A percentile compares a stretch with the other conserved stretches of the same genome.
These are phyloP conservation scores for Mus minutoides DNA, from an alignment of 2,797 vertebrate genomes.

Conservation along the genomic window DNA sequence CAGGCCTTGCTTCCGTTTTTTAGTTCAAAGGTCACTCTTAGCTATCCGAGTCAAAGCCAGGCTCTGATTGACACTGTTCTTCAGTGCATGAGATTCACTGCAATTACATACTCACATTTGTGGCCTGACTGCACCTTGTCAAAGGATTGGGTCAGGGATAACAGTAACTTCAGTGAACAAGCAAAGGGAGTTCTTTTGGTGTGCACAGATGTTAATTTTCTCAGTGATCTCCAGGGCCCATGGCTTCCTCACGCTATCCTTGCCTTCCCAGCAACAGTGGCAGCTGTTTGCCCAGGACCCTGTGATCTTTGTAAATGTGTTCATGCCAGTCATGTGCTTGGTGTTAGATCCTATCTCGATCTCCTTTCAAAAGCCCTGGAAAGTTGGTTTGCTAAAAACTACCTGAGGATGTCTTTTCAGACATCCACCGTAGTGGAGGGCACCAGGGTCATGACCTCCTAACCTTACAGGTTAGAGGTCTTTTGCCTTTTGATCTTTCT, in stretches of 20 bases:
- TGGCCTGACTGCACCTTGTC: constrained; percentile 34
- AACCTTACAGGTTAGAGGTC: constrained; percentile 88
- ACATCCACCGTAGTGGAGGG: constrained; percentile 86
- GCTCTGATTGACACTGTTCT: not conserved
- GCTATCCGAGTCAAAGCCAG: not conserved
- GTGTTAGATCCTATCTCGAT: constrained; percentile 83
- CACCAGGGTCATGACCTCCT: constrained; percentile 86
- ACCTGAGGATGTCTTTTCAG: constrained; percentile 88
- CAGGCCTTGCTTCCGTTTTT: constrained; percentile 2
- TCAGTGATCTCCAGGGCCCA: not conserved
- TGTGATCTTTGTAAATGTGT: constrained; percentile 69
- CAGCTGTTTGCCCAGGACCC: constrained; percentile 69
- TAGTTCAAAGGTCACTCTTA: not conserved
- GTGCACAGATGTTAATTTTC: constrained; percentile 55
- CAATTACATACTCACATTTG: constrained; percentile 35
- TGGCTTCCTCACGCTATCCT: constrained; percentile 42
- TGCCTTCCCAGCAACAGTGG: constrained; percentile 53
- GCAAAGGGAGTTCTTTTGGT: constrained; percentile 49
- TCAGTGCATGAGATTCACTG: not conserved
- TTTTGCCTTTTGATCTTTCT: constrained; percentile 87
- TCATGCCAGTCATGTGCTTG: constrained; percentile 62
- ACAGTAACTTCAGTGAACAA: constrained; percentile 11
- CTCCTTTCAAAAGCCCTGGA: constrained; percentile 81
- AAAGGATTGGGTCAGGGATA: constrained; percentile 12
- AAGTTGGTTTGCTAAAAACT: constrained; percentile 87